These are phyloP conservation scores for Channa maculata DNA, from an alignment of 2,113 vertebrate species.

Conservation along the genomic window DNA sequence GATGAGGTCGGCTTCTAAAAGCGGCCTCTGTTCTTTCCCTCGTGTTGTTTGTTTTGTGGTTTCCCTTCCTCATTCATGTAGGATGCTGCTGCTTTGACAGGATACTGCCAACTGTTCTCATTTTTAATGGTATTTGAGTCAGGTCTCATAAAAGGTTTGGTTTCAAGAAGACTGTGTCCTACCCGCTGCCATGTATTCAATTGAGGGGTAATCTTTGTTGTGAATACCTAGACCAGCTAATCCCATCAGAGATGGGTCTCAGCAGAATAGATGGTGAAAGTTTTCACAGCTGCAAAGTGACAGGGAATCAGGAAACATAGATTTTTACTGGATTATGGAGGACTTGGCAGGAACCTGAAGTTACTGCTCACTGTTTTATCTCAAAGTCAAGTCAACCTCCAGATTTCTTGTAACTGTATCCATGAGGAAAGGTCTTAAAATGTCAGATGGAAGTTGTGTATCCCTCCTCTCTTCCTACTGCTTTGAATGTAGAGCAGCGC, in stretches of 20 bases:
- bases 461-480: constrained; percentile 14
- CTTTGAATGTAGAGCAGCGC: constrained; percentile 66
- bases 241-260: constrained; percentile 18
- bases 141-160: constrained; percentile 1
- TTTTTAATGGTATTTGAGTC: constrained; percentile 28
- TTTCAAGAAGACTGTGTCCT: neutral
- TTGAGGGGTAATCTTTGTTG: constrained; percentile 48
- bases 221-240: constrained; percentile 33
- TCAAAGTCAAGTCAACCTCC: constrained; percentile 43
- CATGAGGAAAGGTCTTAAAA: constrained; percentile 8
- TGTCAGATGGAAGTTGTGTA: constrained; percentile 10
- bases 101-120: neutral
- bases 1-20: constrained; percentile 32
- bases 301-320: constrained; percentile 8
- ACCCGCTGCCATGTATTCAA: neutral
- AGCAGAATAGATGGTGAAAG: constrained; percentile 1
- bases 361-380: constrained; percentile 16
- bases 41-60: constrained; percentile 26
- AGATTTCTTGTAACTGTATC: constrained; percentile 12
- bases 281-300: constrained; percentile 32
- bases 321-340: constrained; percentile 41
- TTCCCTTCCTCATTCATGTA: constrained; percentile 37
- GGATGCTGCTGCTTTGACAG: constrained; percentile 4
- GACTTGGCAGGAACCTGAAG: constrained; percentile 26
- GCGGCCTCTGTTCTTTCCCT: constrained; percentile 3